Conservation (phyloP, 2,113 vertebrate genomes). For the Crotalus horridus region DNA sequence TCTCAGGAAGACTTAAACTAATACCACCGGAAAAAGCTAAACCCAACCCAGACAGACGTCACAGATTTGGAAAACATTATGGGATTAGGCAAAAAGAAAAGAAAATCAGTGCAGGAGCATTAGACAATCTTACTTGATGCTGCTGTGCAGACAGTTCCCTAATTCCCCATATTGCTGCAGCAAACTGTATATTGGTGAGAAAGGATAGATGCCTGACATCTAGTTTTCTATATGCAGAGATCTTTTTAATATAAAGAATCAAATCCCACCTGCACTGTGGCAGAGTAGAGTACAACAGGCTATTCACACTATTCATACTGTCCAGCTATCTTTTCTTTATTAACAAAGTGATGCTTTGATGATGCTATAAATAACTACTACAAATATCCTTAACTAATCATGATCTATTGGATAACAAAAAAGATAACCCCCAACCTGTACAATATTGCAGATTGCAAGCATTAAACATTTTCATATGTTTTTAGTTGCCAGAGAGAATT, state of each 20-base stretch:
- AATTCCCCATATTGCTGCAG: neutral
- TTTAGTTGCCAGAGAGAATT: neutral
- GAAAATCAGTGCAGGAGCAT: neutral
- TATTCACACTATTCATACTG: neutral
- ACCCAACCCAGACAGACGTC: neutral
- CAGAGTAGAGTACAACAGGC: neutral
- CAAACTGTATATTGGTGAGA: neutral
- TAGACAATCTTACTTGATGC: neutral
- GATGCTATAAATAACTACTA: neutral
- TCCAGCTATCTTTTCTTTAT: neutral
- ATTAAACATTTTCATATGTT: neutral
- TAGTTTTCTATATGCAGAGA: neutral
- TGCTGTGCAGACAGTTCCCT: neutral
- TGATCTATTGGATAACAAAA: neutral
- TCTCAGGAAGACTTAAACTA: slow-evolving; percentile 7
- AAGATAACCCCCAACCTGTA: accelerated
- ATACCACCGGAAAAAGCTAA: slow-evolving; percentile 8
- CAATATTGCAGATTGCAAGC: accelerated
- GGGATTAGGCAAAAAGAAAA: neutral
- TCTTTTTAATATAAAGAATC: neutral
- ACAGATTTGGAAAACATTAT: slow-evolving; percentile 5
- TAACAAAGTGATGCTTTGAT: neutral
- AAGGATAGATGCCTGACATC: neutral
- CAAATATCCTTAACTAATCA: neutral
- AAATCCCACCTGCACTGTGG: neutral